Evolutionary conservation across 2,113 vertebrate species (phyloP).

Genomic region (Chaetorhynchus papuensis): DNA sequence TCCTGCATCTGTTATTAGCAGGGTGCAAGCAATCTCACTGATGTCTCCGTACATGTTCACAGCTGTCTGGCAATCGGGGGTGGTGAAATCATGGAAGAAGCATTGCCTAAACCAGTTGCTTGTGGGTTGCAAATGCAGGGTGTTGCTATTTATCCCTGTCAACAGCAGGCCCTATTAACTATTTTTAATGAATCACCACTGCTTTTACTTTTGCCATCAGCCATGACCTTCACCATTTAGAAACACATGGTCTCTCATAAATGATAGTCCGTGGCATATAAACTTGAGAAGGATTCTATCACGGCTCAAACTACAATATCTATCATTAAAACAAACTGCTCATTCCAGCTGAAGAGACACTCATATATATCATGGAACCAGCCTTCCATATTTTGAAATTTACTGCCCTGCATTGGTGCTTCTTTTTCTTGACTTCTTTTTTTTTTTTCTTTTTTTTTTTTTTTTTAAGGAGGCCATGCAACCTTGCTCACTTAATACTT

Average conservation of each 20-base stretch:
- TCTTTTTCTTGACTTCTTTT: neutral
- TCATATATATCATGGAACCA: constrained; percentile 80
- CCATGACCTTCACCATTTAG: constrained; percentile 82
- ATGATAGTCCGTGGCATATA: constrained; percentile 72
- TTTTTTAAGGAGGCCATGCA: constrained; percentile 71
- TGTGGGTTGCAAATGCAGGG: constrained; percentile 51
- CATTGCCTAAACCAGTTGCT: constrained; percentile 53
- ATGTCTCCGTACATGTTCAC: constrained; percentile 28
- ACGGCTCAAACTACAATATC: constrained; percentile 77
- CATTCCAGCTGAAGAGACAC: constrained; percentile 77
- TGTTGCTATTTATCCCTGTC: constrained; percentile 75
- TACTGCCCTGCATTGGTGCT: constrained; percentile 68
- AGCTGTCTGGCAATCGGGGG: constrained; percentile 14
- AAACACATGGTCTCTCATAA: constrained; percentile 80
- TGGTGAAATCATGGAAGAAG: constrained; percentile 36
- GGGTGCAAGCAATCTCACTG: constrained; percentile 27
- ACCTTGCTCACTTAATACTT: constrained; percentile 81
- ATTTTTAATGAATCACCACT: constrained; percentile 82
- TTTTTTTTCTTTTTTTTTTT: constrained; percentile 41
- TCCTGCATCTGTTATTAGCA: constrained; percentile 8
- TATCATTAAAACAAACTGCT: constrained; percentile 87
- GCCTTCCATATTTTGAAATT: constrained; percentile 81
- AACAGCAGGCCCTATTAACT: constrained; percentile 74
- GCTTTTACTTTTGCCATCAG: constrained; percentile 82
- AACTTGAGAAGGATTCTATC: constrained; percentile 79